Evolutionary conservation across 2,113 vertebrate genomes (phyloP).

Genomic region (Cricetomys ansorgei): DNA sequence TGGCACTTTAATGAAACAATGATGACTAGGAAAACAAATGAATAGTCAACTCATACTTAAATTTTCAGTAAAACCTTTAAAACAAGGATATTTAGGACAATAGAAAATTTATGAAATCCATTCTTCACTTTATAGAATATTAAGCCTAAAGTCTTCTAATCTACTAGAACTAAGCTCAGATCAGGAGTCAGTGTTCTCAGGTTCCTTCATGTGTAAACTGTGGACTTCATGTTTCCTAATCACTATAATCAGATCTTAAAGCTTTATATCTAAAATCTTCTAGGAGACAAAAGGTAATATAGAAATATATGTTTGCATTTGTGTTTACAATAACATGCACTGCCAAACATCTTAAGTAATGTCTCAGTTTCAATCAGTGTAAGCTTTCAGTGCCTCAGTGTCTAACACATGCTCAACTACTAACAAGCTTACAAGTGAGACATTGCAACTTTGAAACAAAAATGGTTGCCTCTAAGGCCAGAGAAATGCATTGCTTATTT

Average conservation of each 20-base stretch:
- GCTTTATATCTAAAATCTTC: not conserved
- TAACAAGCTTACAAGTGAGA: not conserved
- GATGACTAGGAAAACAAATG: not conserved
- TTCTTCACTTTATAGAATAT: not conserved
- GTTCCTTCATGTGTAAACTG: not conserved
- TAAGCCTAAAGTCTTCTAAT: not conserved
- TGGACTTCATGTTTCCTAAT: not conserved
- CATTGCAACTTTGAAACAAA: not conserved
- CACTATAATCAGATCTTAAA: not conserved
- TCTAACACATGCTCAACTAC: not conserved
- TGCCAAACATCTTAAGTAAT: not conserved
- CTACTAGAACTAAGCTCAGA: not conserved
- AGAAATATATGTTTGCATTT: not conserved
- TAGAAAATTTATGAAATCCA: not conserved
- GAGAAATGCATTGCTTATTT: not conserved
- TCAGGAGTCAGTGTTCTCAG: not conserved
- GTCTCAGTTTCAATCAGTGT: not conserved
- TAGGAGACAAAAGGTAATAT: too few species aligned
- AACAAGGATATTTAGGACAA: not conserved
- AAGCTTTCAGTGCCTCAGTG: not conserved
- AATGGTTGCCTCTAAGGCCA: not conserved
- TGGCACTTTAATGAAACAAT: not conserved
- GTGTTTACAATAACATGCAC: not conserved
- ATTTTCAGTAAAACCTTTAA: not conserved
- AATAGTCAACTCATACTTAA: not conserved